Evolutionary conservation across 2,797 vertebrate species (phyloP).

Genomic region (Platyrinchus mystaceus): DNA sequence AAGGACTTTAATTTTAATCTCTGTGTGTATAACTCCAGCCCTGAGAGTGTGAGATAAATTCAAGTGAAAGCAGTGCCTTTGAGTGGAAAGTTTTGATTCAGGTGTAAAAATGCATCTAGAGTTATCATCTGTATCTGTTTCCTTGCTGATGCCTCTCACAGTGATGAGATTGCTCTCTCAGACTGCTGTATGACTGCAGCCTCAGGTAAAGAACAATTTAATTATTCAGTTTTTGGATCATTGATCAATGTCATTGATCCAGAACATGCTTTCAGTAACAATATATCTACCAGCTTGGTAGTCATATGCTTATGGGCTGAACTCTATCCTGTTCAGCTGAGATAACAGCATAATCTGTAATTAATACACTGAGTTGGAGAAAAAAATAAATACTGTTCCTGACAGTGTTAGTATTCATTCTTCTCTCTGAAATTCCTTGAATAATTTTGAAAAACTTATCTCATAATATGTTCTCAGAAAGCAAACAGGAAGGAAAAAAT

Average conservation of each 20-base stretch:
- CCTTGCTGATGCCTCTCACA: slow-evolving; percentile 30
- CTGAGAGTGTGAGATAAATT: slow-evolving; percentile 12
- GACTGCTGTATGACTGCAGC: not conserved
- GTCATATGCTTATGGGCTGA: not conserved
- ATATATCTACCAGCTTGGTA: not conserved
- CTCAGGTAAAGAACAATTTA: slow-evolving; percentile 5
- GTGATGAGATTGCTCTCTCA: not conserved
- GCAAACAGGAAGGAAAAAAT: not conserved
- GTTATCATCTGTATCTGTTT: not conserved
- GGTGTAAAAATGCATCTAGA: not conserved
- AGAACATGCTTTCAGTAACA: not conserved
- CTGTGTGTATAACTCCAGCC: not conserved
- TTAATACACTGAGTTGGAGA: not conserved
- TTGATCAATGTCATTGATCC: not conserved
- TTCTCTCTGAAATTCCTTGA: not conserved
- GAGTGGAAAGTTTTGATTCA: not conserved
- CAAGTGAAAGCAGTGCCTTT: not conserved
- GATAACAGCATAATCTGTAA: slow-evolving; percentile 24
- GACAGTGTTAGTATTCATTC: not conserved
- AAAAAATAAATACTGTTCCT: not conserved
- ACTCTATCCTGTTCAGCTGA: slow-evolving; percentile 21
- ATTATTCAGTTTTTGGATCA: slow-evolving; percentile 1
- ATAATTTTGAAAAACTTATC: not conserved
- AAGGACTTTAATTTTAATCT: not conserved
- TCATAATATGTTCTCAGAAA: not conserved